Evolutionary conservation across 2,888 invertebrate genomes (phyloP).

Genomic region (Junonia oenone): DNA sequence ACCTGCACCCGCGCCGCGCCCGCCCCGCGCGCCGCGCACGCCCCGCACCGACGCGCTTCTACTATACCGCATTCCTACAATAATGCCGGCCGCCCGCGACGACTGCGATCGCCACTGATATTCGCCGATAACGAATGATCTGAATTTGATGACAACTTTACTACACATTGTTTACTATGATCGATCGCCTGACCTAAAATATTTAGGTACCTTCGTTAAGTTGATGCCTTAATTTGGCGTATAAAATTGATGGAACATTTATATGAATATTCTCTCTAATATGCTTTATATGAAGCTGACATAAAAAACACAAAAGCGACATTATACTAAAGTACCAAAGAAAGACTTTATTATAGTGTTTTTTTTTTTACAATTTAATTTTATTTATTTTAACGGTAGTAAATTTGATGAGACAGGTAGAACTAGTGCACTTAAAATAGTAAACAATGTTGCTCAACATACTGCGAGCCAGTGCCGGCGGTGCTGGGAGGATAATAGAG

Average conservation of each 20-base stretch:
- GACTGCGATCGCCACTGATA: conserved; percentile 30
- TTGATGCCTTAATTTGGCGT: too few species aligned
- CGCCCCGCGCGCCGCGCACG: conserved; percentile 24
- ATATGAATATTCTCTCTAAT: too few species aligned
- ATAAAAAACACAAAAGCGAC: too few species aligned
- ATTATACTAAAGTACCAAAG: too few species aligned
- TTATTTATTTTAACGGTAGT: too few species aligned
- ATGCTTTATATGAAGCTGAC: too few species aligned
- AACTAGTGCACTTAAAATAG: background rate
- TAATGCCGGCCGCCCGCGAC: conserved; percentile 33
- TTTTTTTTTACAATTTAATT: too few species aligned
- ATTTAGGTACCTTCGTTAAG: too few species aligned
- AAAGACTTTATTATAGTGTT: too few species aligned
- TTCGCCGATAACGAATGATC: conserved; percentile 44
- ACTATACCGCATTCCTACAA: conserved; percentile 39
- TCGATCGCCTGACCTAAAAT: conserved; percentile 27
- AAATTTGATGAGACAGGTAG: background rate
- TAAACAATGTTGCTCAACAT: conserved; percentile 25
- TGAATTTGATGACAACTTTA: conserved; percentile 35
- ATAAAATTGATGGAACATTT: too few species aligned
- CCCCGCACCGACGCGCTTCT: conserved; percentile 10
- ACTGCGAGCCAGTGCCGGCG: conserved; percentile 40
- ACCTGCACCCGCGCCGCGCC: conserved; percentile 29
- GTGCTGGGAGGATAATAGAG: conserved; percentile 33
- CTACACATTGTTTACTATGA: conserved; percentile 28